Conservation (phyloP, 2,113 vertebrate species). For the Choloepus hoffmanni region DNA sequence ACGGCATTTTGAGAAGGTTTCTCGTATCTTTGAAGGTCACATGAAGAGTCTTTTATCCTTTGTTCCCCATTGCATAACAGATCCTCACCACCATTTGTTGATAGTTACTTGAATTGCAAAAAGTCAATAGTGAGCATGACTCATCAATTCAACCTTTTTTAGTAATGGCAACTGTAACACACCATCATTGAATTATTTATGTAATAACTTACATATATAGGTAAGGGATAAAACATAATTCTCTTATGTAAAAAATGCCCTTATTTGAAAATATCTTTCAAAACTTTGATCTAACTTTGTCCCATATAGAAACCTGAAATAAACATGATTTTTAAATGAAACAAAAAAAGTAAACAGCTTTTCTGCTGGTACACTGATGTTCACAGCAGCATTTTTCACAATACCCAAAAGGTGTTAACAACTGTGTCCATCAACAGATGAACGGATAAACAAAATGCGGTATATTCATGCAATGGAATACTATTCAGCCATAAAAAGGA, state of each 20-base stretch:
- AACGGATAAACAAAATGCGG: too few relatives aligned
- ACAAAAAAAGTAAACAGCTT: not conserved
- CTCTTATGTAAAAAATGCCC: not conserved
- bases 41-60: slow-evolving; percentile 53
- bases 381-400: too few relatives aligned
- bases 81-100: slow-evolving; percentile 69
- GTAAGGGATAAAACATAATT: not conserved
- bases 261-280: not conserved
- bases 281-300: not conserved
- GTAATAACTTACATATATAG: not conserved
- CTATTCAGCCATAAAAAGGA: too few relatives aligned
- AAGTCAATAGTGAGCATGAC: not conserved
- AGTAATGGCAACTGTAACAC: not conserved
- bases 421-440: too few relatives aligned
- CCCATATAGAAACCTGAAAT: not conserved
- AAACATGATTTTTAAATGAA: not conserved
- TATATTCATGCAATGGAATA: too few relatives aligned
- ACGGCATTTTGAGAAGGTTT: slow-evolving; percentile 70
- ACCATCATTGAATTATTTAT: not conserved
- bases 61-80: slow-evolving; percentile 45
- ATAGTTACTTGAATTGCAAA: slow-evolving; percentile 64
- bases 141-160: not conserved
- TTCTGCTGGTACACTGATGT: too few relatives aligned
- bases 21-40: slow-evolving; percentile 73
- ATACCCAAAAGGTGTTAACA: too few relatives aligned